Conservation (phyloP, 2,888 invertebrate genomes). For the Eristalinus sepulchralis region DNA sequence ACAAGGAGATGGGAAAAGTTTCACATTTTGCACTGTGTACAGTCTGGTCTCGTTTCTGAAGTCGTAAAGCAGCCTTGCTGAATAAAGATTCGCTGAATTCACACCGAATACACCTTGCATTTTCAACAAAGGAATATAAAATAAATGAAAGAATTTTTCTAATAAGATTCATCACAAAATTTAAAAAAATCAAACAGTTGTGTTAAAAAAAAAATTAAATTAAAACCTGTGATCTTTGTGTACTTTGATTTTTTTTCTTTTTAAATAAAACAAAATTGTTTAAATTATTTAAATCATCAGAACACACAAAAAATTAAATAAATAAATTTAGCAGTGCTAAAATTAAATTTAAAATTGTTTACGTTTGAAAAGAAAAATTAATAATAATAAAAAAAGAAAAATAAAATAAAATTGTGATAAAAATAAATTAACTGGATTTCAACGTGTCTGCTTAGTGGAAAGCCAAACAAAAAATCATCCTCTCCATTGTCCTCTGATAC, state of each 20-base stretch:
- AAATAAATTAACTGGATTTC: constrained; percentile 28
- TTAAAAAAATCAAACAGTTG: constrained; percentile 31
- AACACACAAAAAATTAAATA: constrained; percentile 19
- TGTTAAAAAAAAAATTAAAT: constrained; percentile 37
- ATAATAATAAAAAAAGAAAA: constrained; percentile 19
- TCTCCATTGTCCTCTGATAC: constrained; percentile 39
- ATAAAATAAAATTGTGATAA: constrained; percentile 31
- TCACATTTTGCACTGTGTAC: constrained; percentile 68
- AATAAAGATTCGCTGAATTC: constrained; percentile 57
- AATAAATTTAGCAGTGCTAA: constrained; percentile 43
- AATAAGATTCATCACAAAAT: neutral
- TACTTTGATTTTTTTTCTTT: constrained; percentile 60
- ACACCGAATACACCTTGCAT: constrained; percentile 57
- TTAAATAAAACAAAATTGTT: constrained; percentile 43
- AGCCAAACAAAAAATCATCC: constrained; percentile 12
- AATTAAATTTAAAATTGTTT: constrained; percentile 24
- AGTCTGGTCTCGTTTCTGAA: constrained; percentile 71
- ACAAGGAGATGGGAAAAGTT: constrained; percentile 65
- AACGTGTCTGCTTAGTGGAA: constrained; percentile 19
- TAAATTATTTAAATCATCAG: constrained; percentile 19
- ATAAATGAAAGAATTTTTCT: constrained; percentile 13
- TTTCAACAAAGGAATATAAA: constrained; percentile 53
- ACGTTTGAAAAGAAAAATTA: constrained; percentile 14
- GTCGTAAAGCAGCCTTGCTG: constrained; percentile 70
- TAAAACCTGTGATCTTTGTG: constrained; percentile 68